Base-by-base conservation (phyloP, 2,888 invertebrate genomes). In the Timema cristinae region DNA sequence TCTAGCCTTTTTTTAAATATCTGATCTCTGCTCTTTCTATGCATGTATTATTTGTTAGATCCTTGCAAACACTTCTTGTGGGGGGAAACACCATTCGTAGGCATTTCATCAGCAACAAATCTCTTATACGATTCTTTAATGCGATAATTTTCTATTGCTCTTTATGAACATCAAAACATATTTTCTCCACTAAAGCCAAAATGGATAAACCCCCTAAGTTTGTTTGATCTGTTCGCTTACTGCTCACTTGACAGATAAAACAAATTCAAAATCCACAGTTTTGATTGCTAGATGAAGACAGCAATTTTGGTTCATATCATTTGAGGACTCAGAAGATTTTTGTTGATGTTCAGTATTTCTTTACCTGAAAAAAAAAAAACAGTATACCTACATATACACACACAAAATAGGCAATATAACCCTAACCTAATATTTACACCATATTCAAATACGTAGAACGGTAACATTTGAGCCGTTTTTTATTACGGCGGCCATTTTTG, bases 181-280 rank as follows among this genome's bases (percentile, higher is more conserved):
- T 47, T 63, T 63, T 63, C 63, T 63, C 47, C 63, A 32, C 63
- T 7, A 32, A 63, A 7, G 63, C 47, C 63, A 63, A 63, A 63
- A 63, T 15, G 47, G 63, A 47, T 63, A 7, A 63, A 63, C 32
- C 32, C 32, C 16, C 32, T 6, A 13, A 32, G 32, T 63, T 9
- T 63, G n/a, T 56, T 5, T 56, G 16, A 56, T 56, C 56, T 56
- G 7, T 8, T 56, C 11, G 5, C 61, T 61, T 61, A 61, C 32
- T 61, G 7, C 32, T 59, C 32, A 59, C n/a, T 61, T 15, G 61
- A 61, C 61, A 7, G n/a, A n/a, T 56, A 13, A 11, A n/a, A 56
- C 15, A 56, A 56, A 5, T n/a, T 7, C 56, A 56, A 16, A 56
- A 10, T 15, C 16, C 16, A 15, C 56, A 15, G 56, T 15, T 15